Percentiles rank a stretch among this genome's conserved stretches.
Conservation (phyloP, 2,888 invertebrate genomes). For the Neria commutata region DNA sequence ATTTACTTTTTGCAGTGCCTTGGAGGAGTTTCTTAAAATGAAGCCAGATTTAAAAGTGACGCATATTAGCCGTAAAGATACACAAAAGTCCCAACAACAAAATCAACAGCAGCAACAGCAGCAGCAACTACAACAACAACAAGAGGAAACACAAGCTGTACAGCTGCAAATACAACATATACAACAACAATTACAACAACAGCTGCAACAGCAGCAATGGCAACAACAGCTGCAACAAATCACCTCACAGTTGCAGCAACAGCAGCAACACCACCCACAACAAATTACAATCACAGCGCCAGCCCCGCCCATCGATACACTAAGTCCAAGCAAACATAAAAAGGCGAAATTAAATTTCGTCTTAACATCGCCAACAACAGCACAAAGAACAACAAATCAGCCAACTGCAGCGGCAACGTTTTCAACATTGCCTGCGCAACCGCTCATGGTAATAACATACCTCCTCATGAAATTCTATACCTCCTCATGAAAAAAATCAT, state of each 20-base stretch:
- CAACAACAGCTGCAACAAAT: slow-evolving; percentile 40
- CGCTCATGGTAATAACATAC: too few relatives aligned
- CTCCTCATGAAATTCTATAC: too few relatives aligned
- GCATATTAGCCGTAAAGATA: slow-evolving; percentile 44
- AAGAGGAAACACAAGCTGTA: slow-evolving; percentile 33
- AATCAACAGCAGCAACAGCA: slow-evolving; percentile 32
- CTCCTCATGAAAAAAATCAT: too few relatives aligned
- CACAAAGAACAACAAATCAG: too few relatives aligned
- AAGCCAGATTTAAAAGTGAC: slow-evolving; percentile 61
- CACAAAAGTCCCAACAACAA: slow-evolving; percentile 29
- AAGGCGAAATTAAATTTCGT: slow-evolving; percentile 61
- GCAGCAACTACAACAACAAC: slow-evolving; percentile 29
- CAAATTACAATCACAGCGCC: slow-evolving; percentile 41
- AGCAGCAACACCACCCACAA: slow-evolving; percentile 33
- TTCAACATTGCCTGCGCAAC: slow-evolving; percentile 30
- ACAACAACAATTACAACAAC: slow-evolving; percentile 46
- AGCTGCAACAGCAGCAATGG: slow-evolving; percentile 46
- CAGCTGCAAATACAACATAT: slow-evolving; percentile 35
- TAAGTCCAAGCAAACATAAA: slow-evolving; percentile 47
- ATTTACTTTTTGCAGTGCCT: slow-evolving; percentile 42
- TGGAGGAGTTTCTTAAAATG: slow-evolving; percentile 58
- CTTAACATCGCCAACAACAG: slow-evolving; percentile 52
- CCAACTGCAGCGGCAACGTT: slow-evolving; percentile 32
- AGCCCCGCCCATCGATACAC: slow-evolving; percentile 29
- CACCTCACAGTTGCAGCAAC: slow-evolving; percentile 22